Evolutionary conservation across 2,113 vertebrate species (phyloP).

Genomic region (Cochlearius cochlearius): DNA sequence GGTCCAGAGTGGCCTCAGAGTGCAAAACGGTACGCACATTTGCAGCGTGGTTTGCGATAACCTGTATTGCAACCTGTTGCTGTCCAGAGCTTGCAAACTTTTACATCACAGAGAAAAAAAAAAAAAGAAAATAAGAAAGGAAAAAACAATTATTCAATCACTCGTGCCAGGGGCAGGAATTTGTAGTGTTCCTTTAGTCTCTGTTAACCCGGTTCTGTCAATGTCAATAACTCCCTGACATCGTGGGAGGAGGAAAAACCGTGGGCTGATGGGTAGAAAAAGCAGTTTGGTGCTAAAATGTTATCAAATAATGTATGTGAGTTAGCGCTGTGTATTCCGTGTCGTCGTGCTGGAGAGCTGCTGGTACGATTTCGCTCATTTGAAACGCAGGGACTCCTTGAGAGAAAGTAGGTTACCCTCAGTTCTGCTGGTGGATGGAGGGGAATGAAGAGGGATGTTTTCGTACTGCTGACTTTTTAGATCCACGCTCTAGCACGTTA

Average conservation of each 20-base stretch:
- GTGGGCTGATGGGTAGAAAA: not conserved
- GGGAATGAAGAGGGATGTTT: not conserved
- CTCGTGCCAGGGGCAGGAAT: not conserved
- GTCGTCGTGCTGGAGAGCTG: not conserved
- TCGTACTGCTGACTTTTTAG: not conserved
- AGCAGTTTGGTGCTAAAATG: not conserved
- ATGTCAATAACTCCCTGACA: slow-evolving; percentile 1
- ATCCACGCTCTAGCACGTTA: rapidly evolving
- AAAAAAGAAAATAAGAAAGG: rapidly evolving
- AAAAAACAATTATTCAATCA: not conserved
- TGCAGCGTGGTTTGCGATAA: not conserved
- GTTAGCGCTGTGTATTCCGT: not conserved
- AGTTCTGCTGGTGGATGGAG: not conserved
- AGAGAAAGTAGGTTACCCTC: not conserved
- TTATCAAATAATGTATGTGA: not conserved
- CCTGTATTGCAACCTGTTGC: not conserved
- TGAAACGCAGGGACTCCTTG: not conserved
- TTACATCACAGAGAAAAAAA: rapidly evolving
- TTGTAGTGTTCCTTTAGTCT: not conserved
- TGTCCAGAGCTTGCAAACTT: not conserved
- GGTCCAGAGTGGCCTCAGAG: not conserved
- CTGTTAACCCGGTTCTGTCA: slow-evolving; percentile 51
- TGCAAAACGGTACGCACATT: rapidly evolving
- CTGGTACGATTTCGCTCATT: not conserved
- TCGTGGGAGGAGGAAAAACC: not conserved